These are phyloP conservation scores for Micromys minutus DNA, from an alignment of 2,113 vertebrate genomes.

Conservation along the genomic window DNA sequence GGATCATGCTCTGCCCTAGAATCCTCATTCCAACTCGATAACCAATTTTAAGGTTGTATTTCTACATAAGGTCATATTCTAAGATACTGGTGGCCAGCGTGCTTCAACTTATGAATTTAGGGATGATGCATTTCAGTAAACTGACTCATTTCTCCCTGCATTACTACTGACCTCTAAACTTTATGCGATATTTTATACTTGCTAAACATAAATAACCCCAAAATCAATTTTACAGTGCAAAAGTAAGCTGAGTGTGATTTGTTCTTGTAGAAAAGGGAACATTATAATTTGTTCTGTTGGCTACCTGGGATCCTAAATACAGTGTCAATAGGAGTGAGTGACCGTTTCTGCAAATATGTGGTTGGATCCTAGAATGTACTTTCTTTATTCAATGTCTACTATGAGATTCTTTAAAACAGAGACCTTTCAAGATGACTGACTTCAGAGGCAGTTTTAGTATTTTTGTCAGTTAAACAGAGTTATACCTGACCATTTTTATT, in stretches of 20 bases:
- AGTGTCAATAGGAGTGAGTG: neutral
- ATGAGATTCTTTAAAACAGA: slow-evolving; percentile 22
- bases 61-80: neutral
- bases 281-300: neutral
- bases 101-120: neutral
- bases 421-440: slow-evolving; percentile 45
- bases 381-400: slow-evolving; percentile 52
- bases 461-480: slow-evolving; percentile 46
- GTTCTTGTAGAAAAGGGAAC: neutral
- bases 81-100: neutral
- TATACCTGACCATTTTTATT: slow-evolving; percentile 65
- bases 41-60: neutral
- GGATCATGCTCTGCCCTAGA: neutral
- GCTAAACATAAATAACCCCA: neutral
- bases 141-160: slow-evolving; percentile 3
- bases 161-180: slow-evolving; percentile 15
- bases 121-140: neutral
- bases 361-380: slow-evolving; percentile 42
- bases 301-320: slow-evolving; percentile 39
- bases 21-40: neutral
- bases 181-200: neutral
- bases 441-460: slow-evolving; percentile 56
- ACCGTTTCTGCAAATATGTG: neutral
- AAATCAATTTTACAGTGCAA: slow-evolving; percentile 18
- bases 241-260: neutral